Conservation (phyloP, 2,797 vertebrate species). For the Picus viridis region DNA sequence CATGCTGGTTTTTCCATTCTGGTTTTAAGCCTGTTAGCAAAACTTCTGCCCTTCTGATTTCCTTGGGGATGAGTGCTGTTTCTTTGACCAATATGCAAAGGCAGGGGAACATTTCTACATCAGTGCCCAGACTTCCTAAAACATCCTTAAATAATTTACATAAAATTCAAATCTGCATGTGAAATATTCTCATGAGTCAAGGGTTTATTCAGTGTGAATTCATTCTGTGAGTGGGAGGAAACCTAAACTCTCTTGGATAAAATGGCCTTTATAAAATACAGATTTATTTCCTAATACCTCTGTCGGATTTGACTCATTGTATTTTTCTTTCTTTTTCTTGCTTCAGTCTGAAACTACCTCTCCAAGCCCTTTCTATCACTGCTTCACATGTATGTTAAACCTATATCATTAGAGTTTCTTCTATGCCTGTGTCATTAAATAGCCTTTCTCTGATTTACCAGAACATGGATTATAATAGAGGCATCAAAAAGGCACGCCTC, state of each 20-base stretch:
- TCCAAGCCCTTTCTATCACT: neutral
- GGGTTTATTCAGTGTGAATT: slow-evolving; percentile 37
- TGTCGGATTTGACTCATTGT: slow-evolving; percentile 4
- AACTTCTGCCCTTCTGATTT: neutral
- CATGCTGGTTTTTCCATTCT: neutral
- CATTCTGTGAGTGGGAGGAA: slow-evolving; percentile 37
- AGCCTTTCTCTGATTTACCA: slow-evolving; percentile 32
- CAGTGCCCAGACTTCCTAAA: slow-evolving; percentile 31
- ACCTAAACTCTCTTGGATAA: slow-evolving; percentile 30
- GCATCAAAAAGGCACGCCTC: slow-evolving; percentile 41
- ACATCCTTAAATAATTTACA: slow-evolving; percentile 56
- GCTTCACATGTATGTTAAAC: neutral
- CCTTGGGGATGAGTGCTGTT: neutral
- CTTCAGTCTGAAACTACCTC: neutral
- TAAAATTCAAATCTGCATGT: slow-evolving; percentile 54
- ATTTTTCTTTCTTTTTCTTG: neutral
- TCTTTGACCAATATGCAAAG: neutral
- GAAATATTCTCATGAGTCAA: slow-evolving; percentile 43
- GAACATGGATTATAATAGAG: neutral
- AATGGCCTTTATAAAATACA: slow-evolving; percentile 44
- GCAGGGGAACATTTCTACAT: slow-evolving; percentile 26
- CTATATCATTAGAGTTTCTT: neutral
- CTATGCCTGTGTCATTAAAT: slow-evolving; percentile 3
- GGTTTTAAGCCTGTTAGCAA: neutral
- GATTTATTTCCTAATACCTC: slow-evolving; percentile 40